Percentiles rank a stretch among this genome's conserved stretches.
phyloP scores from a whole-genome alignment of 2,797 vertebrate genomes.

The Australoheros facetus region DNA sequence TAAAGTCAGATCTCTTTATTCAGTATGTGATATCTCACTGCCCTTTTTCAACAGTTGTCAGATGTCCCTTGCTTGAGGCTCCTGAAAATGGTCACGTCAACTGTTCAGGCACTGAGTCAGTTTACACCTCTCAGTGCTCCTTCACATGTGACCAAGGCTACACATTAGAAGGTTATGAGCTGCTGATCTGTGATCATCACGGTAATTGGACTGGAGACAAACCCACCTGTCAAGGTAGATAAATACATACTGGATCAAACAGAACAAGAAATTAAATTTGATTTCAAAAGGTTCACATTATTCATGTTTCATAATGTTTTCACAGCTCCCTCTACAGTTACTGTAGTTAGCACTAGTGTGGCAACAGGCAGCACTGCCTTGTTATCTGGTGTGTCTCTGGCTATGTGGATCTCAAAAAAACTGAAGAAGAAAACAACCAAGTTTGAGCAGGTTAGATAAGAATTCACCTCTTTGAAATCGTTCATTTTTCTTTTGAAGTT shows the following conservation, averaged over 20 bases:
- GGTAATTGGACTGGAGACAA: constrained; percentile 79
- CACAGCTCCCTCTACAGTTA: constrained; percentile 29
- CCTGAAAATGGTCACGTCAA: constrained; percentile 65
- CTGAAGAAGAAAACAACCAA: constrained; percentile 62
- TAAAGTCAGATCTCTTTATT: accelerated
- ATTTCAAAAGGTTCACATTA: not conserved
- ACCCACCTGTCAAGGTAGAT: constrained; percentile 79
- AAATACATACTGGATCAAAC: not conserved
- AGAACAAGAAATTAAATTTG: accelerated
- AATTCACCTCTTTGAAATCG: not conserved
- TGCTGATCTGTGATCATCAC: constrained; percentile 69
- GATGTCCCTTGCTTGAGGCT: constrained; percentile 62
- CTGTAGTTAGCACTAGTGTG: constrained; percentile 12
- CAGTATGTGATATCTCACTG: not conserved
- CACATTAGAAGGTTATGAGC: constrained; percentile 56
- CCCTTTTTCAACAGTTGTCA: constrained; percentile 59
- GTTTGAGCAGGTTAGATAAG: constrained; percentile 73
- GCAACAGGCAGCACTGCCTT: constrained; percentile 51
- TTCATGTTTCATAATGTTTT: not conserved
- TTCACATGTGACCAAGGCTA: constrained; percentile 78
- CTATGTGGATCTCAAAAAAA: constrained; percentile 67
- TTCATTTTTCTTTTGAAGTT: not conserved
- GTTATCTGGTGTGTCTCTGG: constrained; percentile 54
- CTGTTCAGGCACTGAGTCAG: constrained; percentile 69
- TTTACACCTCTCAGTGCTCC: constrained; percentile 74